phyloP scores from a whole-genome alignment of 2,888 invertebrate genomes.

The Drosophila barbarae region DNA sequence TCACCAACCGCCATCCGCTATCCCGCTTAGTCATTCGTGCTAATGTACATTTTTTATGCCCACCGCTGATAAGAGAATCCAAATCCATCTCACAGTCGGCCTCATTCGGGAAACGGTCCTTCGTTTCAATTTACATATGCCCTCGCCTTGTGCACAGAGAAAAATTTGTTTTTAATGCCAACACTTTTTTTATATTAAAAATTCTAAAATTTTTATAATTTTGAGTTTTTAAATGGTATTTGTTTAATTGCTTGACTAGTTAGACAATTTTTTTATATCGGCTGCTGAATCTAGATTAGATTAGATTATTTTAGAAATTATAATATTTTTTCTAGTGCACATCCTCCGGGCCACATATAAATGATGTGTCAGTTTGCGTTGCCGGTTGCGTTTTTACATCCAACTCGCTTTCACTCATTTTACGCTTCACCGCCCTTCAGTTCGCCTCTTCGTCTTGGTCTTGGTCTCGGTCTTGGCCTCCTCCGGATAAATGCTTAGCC shows the following conservation, averaged over 20 bases:
- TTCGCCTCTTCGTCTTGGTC: conserved; percentile 43
- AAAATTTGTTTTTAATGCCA: not conserved
- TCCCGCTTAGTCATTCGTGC: conserved; percentile 58
- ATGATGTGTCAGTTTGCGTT: conserved; percentile 76
- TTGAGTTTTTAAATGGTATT: not conserved
- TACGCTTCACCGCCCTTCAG: conserved; percentile 60
- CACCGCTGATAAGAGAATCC: conserved; percentile 49
- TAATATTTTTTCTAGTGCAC: conserved; percentile 2
- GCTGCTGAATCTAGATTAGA: not conserved
- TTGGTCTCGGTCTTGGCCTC: conserved; percentile 55
- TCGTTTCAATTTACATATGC: conserved; percentile 75
- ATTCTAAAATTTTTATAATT: accelerated
- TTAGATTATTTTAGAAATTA: not conserved
- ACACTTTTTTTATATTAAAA: too few species aligned
- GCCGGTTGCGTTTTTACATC: conserved; percentile 68
- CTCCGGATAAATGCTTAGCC: conserved; percentile 27
- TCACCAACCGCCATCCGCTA: conserved; percentile 12
- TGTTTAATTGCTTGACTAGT: not conserved
- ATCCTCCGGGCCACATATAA: conserved; percentile 49
- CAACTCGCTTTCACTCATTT: conserved; percentile 67
- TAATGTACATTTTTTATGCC: conserved; percentile 62
- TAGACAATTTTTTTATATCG: too few species aligned
- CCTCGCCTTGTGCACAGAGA: conserved; percentile 12
- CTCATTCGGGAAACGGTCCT: conserved; percentile 34
- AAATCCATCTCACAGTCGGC: conserved; percentile 49